Evolutionary conservation across 2,797 vertebrate genomes (phyloP), one percentile per base, ranked within the genome.

Genomic region (Eulemur albifrons): DNA sequence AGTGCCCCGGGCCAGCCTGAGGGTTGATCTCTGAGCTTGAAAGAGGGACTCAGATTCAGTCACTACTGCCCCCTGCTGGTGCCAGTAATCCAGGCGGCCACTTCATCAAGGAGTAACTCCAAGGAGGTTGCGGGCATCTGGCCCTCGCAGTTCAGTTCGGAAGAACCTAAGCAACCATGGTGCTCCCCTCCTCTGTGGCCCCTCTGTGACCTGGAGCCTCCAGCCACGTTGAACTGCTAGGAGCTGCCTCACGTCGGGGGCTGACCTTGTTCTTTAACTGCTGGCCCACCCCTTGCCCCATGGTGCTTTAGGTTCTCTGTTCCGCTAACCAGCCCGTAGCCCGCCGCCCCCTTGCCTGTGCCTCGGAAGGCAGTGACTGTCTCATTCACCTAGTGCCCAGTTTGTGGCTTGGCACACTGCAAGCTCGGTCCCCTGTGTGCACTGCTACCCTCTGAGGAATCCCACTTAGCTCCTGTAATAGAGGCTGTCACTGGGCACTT

Each of bases 41-140:
- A 43, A 80, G 61, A 54, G 5, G 27, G 59, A 6, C 43, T 86
- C 32, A 6, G 38, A 27, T 27, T 59, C 38, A 5, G 50, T 70
- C 72, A 57, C 72, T 20, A 21, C 84, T 95, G 95, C 73, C 94
- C 77, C 76, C 79, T 86, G 85, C 84, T 84, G 61, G 79, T 65
- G n/a, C n/a, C 38, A 38, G 45, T 27, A 9, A 70, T 61, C 83
- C 70, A 20, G 7, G 76, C 7, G 13, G 40, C 73, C 43, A 4
- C 13, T 50, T 69, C 27, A 1, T 52, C 4, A 20, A 43, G 12
- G 7, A 57, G 48, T 32, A 65, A 25, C 15, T 52, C 0, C 38
- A 5, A 70, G 54, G 80, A 35, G 21, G 23, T 61, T 30, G 32
- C 8, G 8, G 70, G 65, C 32, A 18, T 21, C 61, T n/a, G 72